Base-by-base conservation (phyloP, 2,888 invertebrate species). In the Orthosia cruda region DNA sequence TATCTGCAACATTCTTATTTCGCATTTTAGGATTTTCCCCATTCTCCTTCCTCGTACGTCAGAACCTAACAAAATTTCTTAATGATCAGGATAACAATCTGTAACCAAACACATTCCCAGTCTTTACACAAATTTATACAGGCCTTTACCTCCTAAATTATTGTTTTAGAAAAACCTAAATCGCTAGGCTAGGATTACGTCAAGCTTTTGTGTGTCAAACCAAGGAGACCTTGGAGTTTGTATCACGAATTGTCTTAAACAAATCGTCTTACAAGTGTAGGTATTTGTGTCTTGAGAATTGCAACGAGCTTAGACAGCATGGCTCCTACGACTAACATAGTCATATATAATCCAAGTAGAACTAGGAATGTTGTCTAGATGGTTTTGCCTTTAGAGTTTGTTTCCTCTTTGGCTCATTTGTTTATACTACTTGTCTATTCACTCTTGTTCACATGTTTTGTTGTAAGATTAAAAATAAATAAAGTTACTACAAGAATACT, bases 351-450 rank as follows among this genome's bases (percentile, higher is more conserved):
- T 23, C 12, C 23, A 26, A 26, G 45, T 20, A 26, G 45, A 26
- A 12, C 12, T 20, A 75, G 40, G 76, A 81, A 77, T 77, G 58
- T 26, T 18, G 75, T 40, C 26, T 54, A 20, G 23, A 58, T 65
- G 54, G 26, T 50, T 80, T 55, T 45, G 15, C 66, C 76, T 59
- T 75, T 64, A 26, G 12, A 45, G 49, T 13, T 13, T 59, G 45
- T 54, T 55, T 81, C 77, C 65, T 59, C 26, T 49, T 45, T 20
- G 13, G 4, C 4, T 80, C n/a, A 80, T 62, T 49, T 74, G 63
- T 52, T 45, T 73, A 54, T 15, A 18, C 16, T 5, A n/a, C 3
- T 47, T 32, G 49, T 45, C 52, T 45, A 18, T 63, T 49, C 9
- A 13, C 1, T n/a, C 57, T n/a, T 11, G 23, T 23, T 4, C 3